Evolutionary conservation across 2,797 vertebrate genomes (phyloP), one percentile per base, ranked within the genome.

Genomic region (Macropus fuliginosus): DNA sequence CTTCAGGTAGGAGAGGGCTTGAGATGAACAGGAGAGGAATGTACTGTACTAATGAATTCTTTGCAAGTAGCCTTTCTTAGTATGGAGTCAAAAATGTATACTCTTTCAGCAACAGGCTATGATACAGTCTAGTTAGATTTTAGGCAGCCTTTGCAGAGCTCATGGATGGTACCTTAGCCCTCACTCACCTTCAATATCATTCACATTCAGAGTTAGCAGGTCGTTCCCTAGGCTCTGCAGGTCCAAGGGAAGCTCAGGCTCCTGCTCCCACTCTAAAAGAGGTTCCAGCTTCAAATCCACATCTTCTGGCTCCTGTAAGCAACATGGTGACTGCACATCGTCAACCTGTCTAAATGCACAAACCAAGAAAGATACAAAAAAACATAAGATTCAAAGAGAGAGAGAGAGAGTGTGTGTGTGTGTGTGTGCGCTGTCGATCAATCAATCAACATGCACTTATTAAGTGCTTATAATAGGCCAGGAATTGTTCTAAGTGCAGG

Each of bases 151-250:
- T 24, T 74, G n/a, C 62, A 74, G 5, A 81, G n/a, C 66, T 81
- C 66, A 81, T 14, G n/a, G n/a, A 8, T 16, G 21, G 31, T 40
- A 6, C 0, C 13, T 66, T 16, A 74, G 34, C n/a, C n/a, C 40
- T 94, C 91, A 98, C 97, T 97, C 95, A 98, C 98, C 96, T 95
- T 97, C 96, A 96, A 98, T 97, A 10, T 81, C 95, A 0, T 66
- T 54, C 8, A 29, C 95, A 92, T 97, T 95, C 92, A 98, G 12
- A 18, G 97, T 91, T 52, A 55, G 95, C 94, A 98, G 96, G 46
- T 98, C 98, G 0, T 46, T 6, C 5, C 74, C 40, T 11, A 87
- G 10, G 16, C 97, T 89, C 52, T 54, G 96, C 94, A 98, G 95
- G 52, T 98, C 98, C 0, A 52, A 34, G 46, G 98, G 98, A 93